Percentiles rank a stretch among this genome's conserved stretches.
phyloP scores from a whole-genome alignment of 2,797 vertebrate genomes.

The Notoglanidium macrostoma region DNA sequence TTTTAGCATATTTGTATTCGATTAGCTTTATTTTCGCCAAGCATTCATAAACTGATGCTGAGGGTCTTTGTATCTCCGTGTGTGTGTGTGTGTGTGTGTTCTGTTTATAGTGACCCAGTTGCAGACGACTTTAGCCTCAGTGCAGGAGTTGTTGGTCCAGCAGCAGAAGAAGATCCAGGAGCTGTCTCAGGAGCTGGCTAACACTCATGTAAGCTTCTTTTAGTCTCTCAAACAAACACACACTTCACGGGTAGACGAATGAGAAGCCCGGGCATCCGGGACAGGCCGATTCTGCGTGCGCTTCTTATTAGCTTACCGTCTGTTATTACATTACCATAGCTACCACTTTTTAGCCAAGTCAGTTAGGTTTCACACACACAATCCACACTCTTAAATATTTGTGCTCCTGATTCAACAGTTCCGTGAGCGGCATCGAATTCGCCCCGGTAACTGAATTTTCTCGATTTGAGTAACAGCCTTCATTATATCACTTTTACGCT shows the following conservation, averaged over 20 bases:
- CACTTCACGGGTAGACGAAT: background rate
- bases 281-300: background rate
- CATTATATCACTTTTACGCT: background rate
- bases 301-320: background rate
- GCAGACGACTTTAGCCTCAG: constrained; percentile 87
- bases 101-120: constrained; percentile 85
- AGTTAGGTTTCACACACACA: background rate
- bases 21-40: constrained; percentile 11
- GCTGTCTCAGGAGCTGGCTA: constrained; percentile 86
- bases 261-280: background rate
- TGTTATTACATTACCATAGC: background rate
- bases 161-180: constrained; percentile 96
- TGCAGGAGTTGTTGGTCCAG: constrained; percentile 92
- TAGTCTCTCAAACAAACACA: background rate
- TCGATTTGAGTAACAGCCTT: background rate
- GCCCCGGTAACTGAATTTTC: background rate
- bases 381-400: background rate
- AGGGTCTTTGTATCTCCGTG: background rate
- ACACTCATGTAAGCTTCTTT: constrained; percentile 81
- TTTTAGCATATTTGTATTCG: constrained; percentile 36
- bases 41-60: background rate
- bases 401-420: constrained; percentile 1
- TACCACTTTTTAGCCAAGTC: background rate
- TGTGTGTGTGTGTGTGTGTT: constrained; percentile 31
- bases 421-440: background rate